These are phyloP conservation scores for Bactericera cockerelli DNA, from an alignment of 1,140 invertebrate genomes.

Conservation along the genomic window DNA sequence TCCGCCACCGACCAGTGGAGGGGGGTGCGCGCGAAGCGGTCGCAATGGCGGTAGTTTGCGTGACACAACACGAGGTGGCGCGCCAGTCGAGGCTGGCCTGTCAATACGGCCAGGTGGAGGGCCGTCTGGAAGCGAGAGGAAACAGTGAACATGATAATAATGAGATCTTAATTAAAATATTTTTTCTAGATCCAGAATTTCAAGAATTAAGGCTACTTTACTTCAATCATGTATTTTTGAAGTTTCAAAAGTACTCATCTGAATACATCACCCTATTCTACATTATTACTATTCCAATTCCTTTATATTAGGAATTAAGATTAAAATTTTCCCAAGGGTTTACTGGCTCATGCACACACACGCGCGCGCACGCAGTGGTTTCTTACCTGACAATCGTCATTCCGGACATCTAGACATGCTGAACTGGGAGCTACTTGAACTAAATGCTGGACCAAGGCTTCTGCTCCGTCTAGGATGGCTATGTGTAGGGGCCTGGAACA, in stretches of 20 bases:
- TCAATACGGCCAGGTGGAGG: constrained; percentile 58
- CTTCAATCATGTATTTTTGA: too few species aligned
- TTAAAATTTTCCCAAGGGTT: too few species aligned
- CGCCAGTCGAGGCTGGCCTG: constrained; percentile 43
- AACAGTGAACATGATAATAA: too few species aligned
- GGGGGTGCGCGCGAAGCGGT: constrained; percentile 48
- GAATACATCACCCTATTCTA: too few species aligned
- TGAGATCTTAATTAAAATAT: too few species aligned
- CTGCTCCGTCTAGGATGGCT: constrained; percentile 50
- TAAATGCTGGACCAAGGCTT: constrained; percentile 44
- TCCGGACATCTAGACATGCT: constrained; percentile 46
- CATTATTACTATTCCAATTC: too few species aligned
- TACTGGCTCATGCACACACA: too few species aligned
- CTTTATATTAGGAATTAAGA: too few species aligned
- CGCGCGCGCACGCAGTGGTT: too few species aligned
- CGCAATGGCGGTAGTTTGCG: constrained; percentile 39
- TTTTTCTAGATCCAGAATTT: too few species aligned
- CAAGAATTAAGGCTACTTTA: too few species aligned
- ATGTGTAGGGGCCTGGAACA: constrained; percentile 52
- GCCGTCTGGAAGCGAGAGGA: constrained; percentile 45
- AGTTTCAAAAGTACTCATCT: too few species aligned
- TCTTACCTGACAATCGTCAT: constrained; percentile 42
- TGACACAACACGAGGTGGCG: constrained; percentile 50
- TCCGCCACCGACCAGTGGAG: constrained; percentile 48
- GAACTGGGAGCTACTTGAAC: constrained; percentile 49